Base-by-base conservation (phyloP, 2,113 vertebrate species). In the Cromileptes altivelis region DNA sequence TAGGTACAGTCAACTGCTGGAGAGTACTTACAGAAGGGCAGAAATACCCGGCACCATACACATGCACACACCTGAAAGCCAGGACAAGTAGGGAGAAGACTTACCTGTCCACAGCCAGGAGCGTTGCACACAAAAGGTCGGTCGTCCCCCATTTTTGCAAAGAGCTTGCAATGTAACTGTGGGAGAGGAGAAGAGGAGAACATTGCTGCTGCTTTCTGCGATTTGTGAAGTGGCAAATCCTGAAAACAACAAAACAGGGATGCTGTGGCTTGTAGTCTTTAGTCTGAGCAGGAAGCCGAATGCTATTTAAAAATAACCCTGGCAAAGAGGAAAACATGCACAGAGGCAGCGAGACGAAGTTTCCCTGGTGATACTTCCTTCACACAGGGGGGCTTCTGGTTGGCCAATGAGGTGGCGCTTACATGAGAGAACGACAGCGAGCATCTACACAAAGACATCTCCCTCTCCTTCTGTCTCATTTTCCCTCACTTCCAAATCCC, bases 91-190 rank as follows among this genome's bases (percentile, higher is more conserved):
- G 17, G 23, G 69, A 70, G 65, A 75, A 81, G 90, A 92, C 96
- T 95, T 96, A 99, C 98, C 98, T 99, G 98, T 94, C 98, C 98
- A 80, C 98, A 99, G 96, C 98, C 98, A 0, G 95, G 96, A 92
- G 98, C 98, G 65, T 81, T 95, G 96, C 98, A 99, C 96, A 98
- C 97, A 95, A 99, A 99, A 91, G 98, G 98, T 92, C 97, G 94
- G 94, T 99, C 98, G 93, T 99, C 98, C 92, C 98, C 98, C 98
- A 99, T 99, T 90, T 94, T 96, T 94, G 94, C 92, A 94, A 96
- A 95, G 86, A 94, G 90, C 93, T 90, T 96, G 94, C 95, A 96
- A 82, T 95, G 91, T 91, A 95, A 92, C 95, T 96, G 95, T 76
- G 91, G 87, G 81, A 94, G 80, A 93, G 89, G 82, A 94, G 91